These are phyloP conservation scores for Drosophila bifasciata DNA, from an alignment of 1,140 invertebrate species.

Conservation along the genomic window DNA sequence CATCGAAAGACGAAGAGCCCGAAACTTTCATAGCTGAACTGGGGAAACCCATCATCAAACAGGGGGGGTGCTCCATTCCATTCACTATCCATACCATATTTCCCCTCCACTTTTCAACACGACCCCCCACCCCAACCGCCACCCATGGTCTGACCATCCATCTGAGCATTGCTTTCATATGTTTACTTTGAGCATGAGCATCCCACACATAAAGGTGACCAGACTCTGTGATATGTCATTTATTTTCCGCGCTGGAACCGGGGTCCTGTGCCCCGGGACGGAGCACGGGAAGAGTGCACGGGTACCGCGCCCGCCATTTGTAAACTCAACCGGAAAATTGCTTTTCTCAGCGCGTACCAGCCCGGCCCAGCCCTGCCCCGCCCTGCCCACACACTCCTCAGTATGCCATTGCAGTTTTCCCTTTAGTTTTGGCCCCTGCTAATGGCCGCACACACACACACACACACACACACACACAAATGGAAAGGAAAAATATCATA, in stretches of 20 bases:
- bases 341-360: slow-evolving; percentile 69
- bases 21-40: too few relatives aligned
- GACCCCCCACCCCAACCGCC: background rate
- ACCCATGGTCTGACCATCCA: background rate
- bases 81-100: slow-evolving; percentile 19
- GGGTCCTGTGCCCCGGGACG: too few relatives aligned
- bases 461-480: slow-evolving; percentile 11
- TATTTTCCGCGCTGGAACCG: slow-evolving; percentile 58
- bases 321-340: slow-evolving; percentile 80
- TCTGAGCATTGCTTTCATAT: slow-evolving; percentile 35
- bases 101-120: background rate
- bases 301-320: slow-evolving; percentile 51
- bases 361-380: background rate
- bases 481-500: slow-evolving; percentile 5
- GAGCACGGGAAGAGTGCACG: too few relatives aligned
- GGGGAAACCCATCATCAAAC: too few relatives aligned
- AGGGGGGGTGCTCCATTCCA: too few relatives aligned
- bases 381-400: background rate
- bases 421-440: slow-evolving; percentile 33
- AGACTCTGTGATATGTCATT: slow-evolving; percentile 77
- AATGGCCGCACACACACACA: slow-evolving; percentile 27
- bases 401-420: slow-evolving; percentile 21
- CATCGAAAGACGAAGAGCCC: too few relatives aligned
- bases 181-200: slow-evolving; percentile 68
- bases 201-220: slow-evolving; percentile 74